Conservation (phyloP, 1,140 invertebrate species). For the Penaeus vannamei region DNA sequence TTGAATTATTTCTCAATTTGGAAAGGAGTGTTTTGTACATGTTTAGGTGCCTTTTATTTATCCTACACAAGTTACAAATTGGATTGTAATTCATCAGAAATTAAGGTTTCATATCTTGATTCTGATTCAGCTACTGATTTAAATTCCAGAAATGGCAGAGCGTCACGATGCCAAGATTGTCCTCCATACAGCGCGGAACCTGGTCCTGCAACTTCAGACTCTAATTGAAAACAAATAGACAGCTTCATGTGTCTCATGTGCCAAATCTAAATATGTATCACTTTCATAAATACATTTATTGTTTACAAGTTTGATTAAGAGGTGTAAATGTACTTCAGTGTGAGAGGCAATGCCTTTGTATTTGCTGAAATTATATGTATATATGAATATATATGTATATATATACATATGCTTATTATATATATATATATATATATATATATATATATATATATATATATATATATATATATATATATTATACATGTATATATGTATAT, state of each 20-base stretch:
- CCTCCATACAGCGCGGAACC: slow-evolving; percentile 84
- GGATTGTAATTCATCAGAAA: too few species aligned
- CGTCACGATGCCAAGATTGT: slow-evolving; percentile 88
- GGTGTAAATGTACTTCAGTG: slow-evolving; percentile 5
- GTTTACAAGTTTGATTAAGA: not conserved
- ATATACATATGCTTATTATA: not conserved
- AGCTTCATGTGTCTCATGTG: not conserved
- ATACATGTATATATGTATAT: too few species aligned
- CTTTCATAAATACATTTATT: not conserved
- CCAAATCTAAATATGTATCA: slow-evolving; percentile 2
- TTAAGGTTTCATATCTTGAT: too few species aligned
- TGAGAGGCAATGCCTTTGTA: not conserved
- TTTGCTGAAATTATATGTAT: not conserved
- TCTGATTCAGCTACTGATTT: too few species aligned
- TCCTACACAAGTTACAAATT: too few species aligned
- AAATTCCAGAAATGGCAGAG: slow-evolving; percentile 88
- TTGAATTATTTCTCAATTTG: not conserved
- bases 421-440: too few species aligned
- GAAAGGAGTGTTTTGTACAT: not conserved
- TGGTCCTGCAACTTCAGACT: slow-evolving; percentile 89
- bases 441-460: too few species aligned
- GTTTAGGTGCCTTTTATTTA: too few species aligned
- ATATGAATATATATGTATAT: not conserved
- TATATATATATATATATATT: too few species aligned
- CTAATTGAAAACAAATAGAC: slow-evolving; percentile 88